phyloP scores from a whole-genome alignment of 2,888 invertebrate species.

The Scotopteryx bipunctaria region DNA sequence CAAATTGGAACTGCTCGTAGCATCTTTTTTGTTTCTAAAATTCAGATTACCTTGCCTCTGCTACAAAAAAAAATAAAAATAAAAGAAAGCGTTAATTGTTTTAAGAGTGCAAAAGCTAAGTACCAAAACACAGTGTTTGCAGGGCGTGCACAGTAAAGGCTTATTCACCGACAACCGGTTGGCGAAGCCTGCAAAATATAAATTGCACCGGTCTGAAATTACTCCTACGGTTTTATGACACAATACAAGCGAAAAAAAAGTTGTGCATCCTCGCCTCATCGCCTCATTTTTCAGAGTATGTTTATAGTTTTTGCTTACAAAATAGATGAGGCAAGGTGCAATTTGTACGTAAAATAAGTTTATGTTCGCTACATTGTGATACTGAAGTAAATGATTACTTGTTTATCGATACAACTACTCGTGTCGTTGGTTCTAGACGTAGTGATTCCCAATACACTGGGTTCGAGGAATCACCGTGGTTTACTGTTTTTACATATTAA shows the following conservation, averaged over 20 bases:
- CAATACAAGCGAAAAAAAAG: constrained; percentile 56
- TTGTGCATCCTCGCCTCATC: constrained; percentile 54
- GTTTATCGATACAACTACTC: too few species aligned
- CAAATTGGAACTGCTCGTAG: not conserved
- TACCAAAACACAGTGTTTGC: constrained; percentile 37
- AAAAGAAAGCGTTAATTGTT: constrained; percentile 29
- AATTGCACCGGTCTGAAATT: constrained; percentile 69
- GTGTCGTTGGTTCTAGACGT: too few species aligned
- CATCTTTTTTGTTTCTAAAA: too few species aligned
- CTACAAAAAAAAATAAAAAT: constrained; percentile 1
- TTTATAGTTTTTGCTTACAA: constrained; percentile 41
- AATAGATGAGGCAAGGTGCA: constrained; percentile 34
- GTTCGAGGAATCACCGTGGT: too few species aligned
- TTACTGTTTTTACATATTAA: too few species aligned
- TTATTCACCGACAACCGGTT: constrained; percentile 61
- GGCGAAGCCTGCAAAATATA: constrained; percentile 59
- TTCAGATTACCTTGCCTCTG: not conserved
- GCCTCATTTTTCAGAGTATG: constrained; percentile 46
- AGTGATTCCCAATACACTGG: too few species aligned
- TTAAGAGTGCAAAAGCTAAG: constrained; percentile 34
- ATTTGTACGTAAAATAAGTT: constrained; percentile 24
- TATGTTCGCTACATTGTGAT: constrained; percentile 15
- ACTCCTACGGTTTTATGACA: constrained; percentile 69
- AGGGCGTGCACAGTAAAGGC: constrained; percentile 41
- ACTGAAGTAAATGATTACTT: constrained; percentile 12